Conservation (phyloP, 2,888 invertebrate genomes). For the Osmoderma eremita region DNA sequence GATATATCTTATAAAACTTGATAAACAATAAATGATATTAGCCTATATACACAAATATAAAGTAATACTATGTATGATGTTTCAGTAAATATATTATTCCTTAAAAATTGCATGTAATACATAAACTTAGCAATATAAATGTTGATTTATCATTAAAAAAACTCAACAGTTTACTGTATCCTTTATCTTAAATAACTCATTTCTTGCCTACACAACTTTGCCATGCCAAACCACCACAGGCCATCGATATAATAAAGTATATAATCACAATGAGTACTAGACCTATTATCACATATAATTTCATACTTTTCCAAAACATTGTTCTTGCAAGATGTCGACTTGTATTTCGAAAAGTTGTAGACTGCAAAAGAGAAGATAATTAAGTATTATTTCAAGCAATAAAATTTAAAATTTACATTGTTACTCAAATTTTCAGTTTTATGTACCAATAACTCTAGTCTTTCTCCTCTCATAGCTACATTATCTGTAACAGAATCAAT, state of each 20-base stretch:
- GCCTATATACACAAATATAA: conserved; percentile 14
- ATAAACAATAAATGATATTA: conserved; percentile 16
- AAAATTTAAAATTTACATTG: conserved; percentile 72
- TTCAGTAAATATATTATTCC: conserved; percentile 12
- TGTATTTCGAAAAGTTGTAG: conserved; percentile 85
- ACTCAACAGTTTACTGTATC: conserved; percentile 13
- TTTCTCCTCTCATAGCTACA: conserved; percentile 89
- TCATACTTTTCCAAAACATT: conserved; percentile 94
- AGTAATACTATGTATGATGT: conserved; percentile 13
- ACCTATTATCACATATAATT: conserved; percentile 82
- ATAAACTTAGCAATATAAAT: conserved; percentile 8
- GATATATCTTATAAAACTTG: conserved; percentile 31
- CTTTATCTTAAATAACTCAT: conserved; percentile 41
- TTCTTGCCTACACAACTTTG: conserved; percentile 69
- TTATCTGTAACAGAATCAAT: conserved; percentile 72
- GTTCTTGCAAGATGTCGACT: conserved; percentile 87
- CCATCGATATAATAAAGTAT: conserved; percentile 87
- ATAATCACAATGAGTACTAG: conserved; percentile 74
- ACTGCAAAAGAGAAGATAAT: conserved; percentile 70
- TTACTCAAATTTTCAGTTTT: conserved; percentile 91
- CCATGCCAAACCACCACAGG: conserved; percentile 88
- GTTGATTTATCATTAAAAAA: conserved; percentile 12
- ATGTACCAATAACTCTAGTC: conserved; percentile 88
- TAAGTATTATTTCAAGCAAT: background rate
- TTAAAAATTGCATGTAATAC: conserved; percentile 9